Base-by-base conservation (phyloP, 2,113 vertebrate species). In the Maccullochella peelii region DNA sequence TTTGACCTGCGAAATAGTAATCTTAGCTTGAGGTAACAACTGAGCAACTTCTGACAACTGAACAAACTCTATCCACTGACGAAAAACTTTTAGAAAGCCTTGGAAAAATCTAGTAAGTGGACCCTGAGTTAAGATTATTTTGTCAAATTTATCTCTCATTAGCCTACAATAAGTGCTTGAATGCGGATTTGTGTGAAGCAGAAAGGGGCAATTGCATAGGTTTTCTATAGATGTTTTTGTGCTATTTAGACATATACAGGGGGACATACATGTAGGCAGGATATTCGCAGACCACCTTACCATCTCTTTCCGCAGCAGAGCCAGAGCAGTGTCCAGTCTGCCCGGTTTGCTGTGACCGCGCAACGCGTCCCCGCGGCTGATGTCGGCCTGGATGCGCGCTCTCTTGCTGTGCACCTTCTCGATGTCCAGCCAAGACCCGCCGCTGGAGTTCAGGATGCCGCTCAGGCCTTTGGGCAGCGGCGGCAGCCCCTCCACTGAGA, bases 271-370 rank as follows among this genome's bases (percentile, higher is more conserved):
- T 47, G 2, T 3, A 52, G 42, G 12, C 27, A 74, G 42, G 44
- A 25, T 50, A 18, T 1, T 18, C 20, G 7, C 27, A 62, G 36
- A 18, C 8, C 63, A 5, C 5, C 68, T 71, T 4, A 96, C 96
- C 96, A 96, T 96, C 78, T 97, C 96, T 68, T 96, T 96, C 78
- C 96, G 94, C 89, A 97, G 92, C 44, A 95, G 81, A 0, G 96
- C 96, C 44, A 96, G 80, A 0, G 96, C 96, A 0, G 94, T 94
- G 88, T 96, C 95, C 20, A 96, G 95, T 70, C 96, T 95, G 36
- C 95, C 91, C 0, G 94, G 91, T n/a, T 93, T 95, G 42, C 89
- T 79, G 63, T 82, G 86, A 4, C 82, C 83, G 38, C 84, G 91
- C 50, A 36, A 36, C 33, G 86, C 85, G n/a, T 95, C 95, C 1